Conservation (phyloP, 2,888 invertebrate genomes). For the Shargacucullia verbasci region DNA sequence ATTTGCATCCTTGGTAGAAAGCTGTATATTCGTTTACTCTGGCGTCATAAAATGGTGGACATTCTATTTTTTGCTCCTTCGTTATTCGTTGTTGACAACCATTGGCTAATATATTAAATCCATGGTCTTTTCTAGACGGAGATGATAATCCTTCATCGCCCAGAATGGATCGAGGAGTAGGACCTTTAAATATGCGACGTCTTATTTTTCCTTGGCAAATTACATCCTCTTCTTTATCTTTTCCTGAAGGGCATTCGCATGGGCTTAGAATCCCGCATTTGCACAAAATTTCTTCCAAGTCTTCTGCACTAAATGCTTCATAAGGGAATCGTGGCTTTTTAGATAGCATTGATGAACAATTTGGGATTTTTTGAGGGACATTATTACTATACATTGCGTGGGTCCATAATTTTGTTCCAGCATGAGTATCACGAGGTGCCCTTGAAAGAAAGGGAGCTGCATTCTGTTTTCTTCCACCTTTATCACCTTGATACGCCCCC, state of each 20-base stretch:
- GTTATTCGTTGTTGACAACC: conserved; percentile 59
- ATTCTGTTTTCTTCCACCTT: conserved; percentile 51
- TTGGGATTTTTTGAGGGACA: conserved; percentile 64
- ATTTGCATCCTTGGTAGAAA: conserved; percentile 82
- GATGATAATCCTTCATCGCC: conserved; percentile 61
- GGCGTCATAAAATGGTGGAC: conserved; percentile 74
- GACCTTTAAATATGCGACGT: conserved; percentile 72
- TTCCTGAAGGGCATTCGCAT: conserved; percentile 71
- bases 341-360: conserved; percentile 71
- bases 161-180: conserved; percentile 55
- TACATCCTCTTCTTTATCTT: conserved; percentile 49
- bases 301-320: conserved; percentile 71
- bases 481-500: conserved; percentile 70
- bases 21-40: conserved; percentile 68
- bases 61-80: conserved; percentile 44
- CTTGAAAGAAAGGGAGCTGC: conserved; percentile 74
- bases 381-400: conserved; percentile 67
- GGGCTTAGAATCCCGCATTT: conserved; percentile 68
- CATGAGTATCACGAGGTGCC: conserved; percentile 61
- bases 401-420: conserved; percentile 68
- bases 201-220: conserved; percentile 70
- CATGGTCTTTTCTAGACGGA: conserved; percentile 65
- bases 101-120: conserved; percentile 59
- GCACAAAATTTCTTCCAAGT: conserved; percentile 74
- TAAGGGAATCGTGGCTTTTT: conserved; percentile 77